phyloP scores from a whole-genome alignment of 2,888 invertebrate genomes.

The Dascillus cervinus region DNA sequence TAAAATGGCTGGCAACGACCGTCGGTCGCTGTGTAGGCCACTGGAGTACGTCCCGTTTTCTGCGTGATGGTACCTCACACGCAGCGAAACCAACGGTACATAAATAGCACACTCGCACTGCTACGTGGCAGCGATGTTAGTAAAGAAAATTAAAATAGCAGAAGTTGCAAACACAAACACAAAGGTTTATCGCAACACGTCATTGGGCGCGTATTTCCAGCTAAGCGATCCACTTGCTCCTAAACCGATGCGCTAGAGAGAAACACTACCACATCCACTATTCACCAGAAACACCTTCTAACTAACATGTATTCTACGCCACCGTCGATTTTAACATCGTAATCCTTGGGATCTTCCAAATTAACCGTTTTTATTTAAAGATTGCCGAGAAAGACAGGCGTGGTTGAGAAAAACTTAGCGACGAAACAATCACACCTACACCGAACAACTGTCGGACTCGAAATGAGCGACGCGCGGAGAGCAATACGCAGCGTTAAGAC shows the following conservation, averaged over 20 bases:
- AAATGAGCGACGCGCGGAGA: conserved; percentile 31
- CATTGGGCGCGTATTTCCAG: conserved; percentile 16
- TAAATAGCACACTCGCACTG: conserved; percentile 24
- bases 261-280: conserved; percentile 8
- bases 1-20: conserved; percentile 12
- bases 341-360: no score
- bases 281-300: conserved; percentile 9
- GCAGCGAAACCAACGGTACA: conserved; percentile 22
- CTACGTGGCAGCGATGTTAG: conserved; percentile 26
- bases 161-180: conserved; percentile 26
- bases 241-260: conserved; percentile 11
- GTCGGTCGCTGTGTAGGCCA: conserved; percentile 6
- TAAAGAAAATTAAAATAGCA: conserved; percentile 25
- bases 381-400: conserved; percentile 20
- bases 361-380: no score
- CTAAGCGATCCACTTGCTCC: conserved; percentile 15
- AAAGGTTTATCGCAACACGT: conserved; percentile 29
- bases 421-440: conserved; percentile 11
- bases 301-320: conserved; percentile 6
- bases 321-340: no score
- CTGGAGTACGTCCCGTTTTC: conserved; percentile 7
- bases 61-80: conserved; percentile 11
- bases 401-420: conserved; percentile 15
- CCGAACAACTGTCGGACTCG: conserved; percentile 22
- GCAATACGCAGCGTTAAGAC: conserved; percentile 23